Evolutionary conservation across 1,140 invertebrate species (phyloP), one percentile per base, ranked within the genome.

Genomic region (Sweltsa coloradensis): DNA sequence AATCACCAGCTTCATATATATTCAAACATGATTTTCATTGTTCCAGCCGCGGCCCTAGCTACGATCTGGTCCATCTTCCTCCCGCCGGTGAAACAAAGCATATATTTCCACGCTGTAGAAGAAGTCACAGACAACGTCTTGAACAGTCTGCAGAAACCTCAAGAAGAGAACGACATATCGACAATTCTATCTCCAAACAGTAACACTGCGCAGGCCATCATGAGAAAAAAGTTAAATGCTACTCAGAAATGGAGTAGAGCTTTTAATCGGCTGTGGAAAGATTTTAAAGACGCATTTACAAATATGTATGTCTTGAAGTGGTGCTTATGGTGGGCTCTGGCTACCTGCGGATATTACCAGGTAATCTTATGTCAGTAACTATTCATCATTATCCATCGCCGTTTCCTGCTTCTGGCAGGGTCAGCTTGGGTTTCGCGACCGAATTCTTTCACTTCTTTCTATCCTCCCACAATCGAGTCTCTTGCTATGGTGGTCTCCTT

Each of bases 271-370:
- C 60, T 89, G 36, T 82, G 75, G 73, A 59, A 66, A 11, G 86
- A 92, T 64, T 76, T 88, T 34, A 62, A 74, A 31, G 60, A 70
- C 23, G 81, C 87, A 21, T 93, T 85, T 62, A 71, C 73, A 0
- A 78, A 85, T 59, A 55, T 58, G 1, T 76, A 77, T 37, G 74
- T 90, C 5, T 23, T 89, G 0, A 86, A 85, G 57, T 94, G 90
- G 90, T 89, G 85, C 1, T 57, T 88, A 13, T 89, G 90, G 79
- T 92, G 87, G 75, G 78, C 86, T 0, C 66, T 78, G 14, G 75
- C 81, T 0, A 76, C 84, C 9, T 86, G 85, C 52, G 83, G 88
- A 9, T 88, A 82, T 67, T 74, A 84, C 16, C 85, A 89, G 54
- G 34, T 47, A 1, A n/a, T n/a, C n/a, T n/a, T n/a, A n/a, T n/a